These are phyloP conservation scores for Aphelinus atriplicis DNA, from an alignment of 1,140 invertebrate genomes.

Conservation along the genomic window DNA sequence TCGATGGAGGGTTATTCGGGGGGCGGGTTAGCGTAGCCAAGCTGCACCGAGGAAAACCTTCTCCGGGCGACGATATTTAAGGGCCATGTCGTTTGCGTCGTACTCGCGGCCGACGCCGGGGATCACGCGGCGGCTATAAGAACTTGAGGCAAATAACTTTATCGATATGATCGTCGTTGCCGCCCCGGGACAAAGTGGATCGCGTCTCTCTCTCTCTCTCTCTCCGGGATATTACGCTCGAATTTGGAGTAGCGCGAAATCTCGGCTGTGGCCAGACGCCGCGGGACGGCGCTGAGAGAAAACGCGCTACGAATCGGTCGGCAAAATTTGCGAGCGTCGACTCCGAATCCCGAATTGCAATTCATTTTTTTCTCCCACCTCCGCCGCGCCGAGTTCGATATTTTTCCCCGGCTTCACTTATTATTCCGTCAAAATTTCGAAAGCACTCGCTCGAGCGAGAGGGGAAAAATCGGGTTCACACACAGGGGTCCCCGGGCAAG, in stretches of 20 bases:
- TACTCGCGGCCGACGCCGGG: background rate
- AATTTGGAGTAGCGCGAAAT: background rate
- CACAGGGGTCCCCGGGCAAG: background rate
- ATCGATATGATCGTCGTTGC: conserved; percentile 30
- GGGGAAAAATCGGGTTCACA: conserved; percentile 5
- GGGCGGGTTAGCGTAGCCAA: background rate
- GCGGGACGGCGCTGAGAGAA: too few relatives aligned
- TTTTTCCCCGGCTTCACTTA: too few relatives aligned
- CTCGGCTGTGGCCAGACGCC: background rate
- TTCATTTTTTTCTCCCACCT: too few relatives aligned
- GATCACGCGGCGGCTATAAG: background rate
- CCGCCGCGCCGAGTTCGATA: too few relatives aligned
- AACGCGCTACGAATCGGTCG: too few relatives aligned
- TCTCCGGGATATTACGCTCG: conserved; percentile 2
- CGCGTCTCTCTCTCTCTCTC: background rate
- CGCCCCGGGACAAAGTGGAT: conserved; percentile 17
- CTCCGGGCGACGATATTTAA: conserved; percentile 31
- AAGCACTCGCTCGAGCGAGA: too few relatives aligned
- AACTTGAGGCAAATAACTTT: conserved; percentile 14
- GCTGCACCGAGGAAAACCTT: conserved; percentile 1
- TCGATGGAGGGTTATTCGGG: background rate
- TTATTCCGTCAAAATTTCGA: too few relatives aligned
- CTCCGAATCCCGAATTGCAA: too few relatives aligned
- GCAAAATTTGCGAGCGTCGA: too few relatives aligned
- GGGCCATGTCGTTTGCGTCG: conserved; percentile 29